These are phyloP conservation scores for Tetragnatha montana DNA, from an alignment of 2,888 invertebrate species.

Conservation along the genomic window DNA sequence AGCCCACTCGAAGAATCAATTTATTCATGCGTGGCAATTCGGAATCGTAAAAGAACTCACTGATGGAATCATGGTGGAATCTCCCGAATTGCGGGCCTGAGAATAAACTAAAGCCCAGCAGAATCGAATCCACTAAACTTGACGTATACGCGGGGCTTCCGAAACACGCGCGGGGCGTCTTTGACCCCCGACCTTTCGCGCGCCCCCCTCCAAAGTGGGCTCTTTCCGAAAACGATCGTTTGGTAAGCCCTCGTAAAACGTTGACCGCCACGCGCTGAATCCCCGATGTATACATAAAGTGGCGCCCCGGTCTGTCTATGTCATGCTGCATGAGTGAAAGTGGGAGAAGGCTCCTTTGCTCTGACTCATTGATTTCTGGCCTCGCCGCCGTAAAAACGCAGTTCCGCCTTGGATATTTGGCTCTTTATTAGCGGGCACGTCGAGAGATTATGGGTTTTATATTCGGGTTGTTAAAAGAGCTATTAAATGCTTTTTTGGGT, in stretches of 20 bases:
- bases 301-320: slow-evolving; percentile 8
- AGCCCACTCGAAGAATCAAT: slow-evolving; percentile 11
- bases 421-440: slow-evolving; percentile 53
- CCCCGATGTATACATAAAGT: slow-evolving; percentile 50
- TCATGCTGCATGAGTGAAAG: slow-evolving; percentile 53
- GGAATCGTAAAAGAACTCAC: slow-evolving; percentile 31
- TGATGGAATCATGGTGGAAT: slow-evolving; percentile 38
- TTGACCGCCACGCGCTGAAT: slow-evolving; percentile 47
- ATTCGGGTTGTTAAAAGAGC: slow-evolving; percentile 48
- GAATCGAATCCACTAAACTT: slow-evolving; percentile 14
- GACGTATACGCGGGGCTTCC: slow-evolving; percentile 6
- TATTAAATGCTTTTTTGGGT: slow-evolving; percentile 44
- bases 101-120: slow-evolving; percentile 19
- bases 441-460: slow-evolving; percentile 51
- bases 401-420: slow-evolving; percentile 16
- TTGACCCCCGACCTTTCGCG: slow-evolving; percentile 49
- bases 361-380: slow-evolving; percentile 51
- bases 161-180: slow-evolving; percentile 4
- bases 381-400: slow-evolving; percentile 41
- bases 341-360: slow-evolving; percentile 21
- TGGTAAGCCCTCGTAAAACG: slow-evolving; percentile 44
- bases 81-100: slow-evolving; percentile 13
- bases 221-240: slow-evolving; percentile 52
- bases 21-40: slow-evolving; percentile 38
- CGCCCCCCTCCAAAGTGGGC: background rate